Evolutionary conservation across 2,113 vertebrate genomes (phyloP).

Genomic region (Anoura caudifer): DNA sequence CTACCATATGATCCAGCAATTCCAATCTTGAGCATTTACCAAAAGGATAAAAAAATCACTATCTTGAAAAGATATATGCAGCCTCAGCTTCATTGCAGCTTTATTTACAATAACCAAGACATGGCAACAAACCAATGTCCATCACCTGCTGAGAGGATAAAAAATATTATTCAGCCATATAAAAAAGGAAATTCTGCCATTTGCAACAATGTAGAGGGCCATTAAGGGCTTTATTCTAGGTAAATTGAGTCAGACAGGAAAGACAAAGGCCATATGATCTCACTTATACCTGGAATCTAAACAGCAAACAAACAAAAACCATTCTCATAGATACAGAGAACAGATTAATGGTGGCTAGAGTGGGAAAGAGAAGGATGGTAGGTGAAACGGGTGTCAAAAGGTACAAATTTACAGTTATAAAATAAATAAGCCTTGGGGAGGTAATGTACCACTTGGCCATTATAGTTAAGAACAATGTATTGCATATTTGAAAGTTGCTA

Average conservation of each 20-base stretch:
- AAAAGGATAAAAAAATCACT: neutral
- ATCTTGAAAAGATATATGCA: neutral
- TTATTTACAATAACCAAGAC: neutral
- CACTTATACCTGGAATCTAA: neutral
- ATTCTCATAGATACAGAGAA: neutral
- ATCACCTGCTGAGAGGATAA: neutral
- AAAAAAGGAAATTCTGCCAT: neutral
- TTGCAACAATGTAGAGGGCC: neutral
- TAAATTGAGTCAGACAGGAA: neutral
- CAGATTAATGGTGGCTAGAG: neutral
- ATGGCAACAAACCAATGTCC: neutral
- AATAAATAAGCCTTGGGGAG: neutral
- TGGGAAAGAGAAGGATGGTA: neutral
- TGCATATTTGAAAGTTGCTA: neutral
- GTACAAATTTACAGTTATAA: neutral
- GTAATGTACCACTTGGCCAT: neutral
- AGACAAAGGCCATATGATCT: neutral
- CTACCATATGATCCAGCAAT: neutral
- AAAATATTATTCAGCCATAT: neutral
- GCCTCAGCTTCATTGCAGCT: neutral
- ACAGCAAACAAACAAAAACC: neutral
- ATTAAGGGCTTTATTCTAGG: neutral
- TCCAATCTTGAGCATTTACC: neutral
- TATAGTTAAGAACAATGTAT: neutral
- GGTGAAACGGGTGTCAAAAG: neutral